phyloP scores from a whole-genome alignment of 2,113 vertebrate species.

The Channa argus region DNA sequence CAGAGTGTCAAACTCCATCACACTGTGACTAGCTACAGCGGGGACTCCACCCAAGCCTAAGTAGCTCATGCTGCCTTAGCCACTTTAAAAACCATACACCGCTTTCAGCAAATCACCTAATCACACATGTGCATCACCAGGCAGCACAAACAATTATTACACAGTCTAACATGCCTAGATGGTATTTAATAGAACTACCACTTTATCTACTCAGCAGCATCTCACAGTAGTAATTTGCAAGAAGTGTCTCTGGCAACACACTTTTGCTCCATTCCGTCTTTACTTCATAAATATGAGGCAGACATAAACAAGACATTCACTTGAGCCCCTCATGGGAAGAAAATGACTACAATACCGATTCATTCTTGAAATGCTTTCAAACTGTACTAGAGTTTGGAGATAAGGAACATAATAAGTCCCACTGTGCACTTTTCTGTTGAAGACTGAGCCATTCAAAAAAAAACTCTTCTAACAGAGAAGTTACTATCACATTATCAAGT shows the following conservation, averaged over 20 bases:
- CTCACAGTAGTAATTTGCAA: conserved; percentile 38
- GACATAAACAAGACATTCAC: conserved; percentile 36
- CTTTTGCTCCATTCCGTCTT: not conserved
- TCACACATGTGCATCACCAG: conserved; percentile 24
- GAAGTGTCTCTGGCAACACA: conserved; percentile 8
- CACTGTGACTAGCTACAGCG: conserved; percentile 2
- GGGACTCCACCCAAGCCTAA: conserved; percentile 24
- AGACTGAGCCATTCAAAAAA: conserved; percentile 27
- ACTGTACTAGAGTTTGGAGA: conserved; percentile 31
- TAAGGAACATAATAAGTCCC: conserved; percentile 31
- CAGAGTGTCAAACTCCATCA: conserved; percentile 19
- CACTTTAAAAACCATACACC: conserved; percentile 13
- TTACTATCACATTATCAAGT: not conserved
- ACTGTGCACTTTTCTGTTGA: conserved; percentile 27
- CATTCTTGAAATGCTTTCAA: conserved; percentile 41
- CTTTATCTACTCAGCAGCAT: conserved; percentile 31
- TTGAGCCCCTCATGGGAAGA: conserved; percentile 18
- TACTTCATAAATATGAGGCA: conserved; percentile 26
- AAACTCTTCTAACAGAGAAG: conserved; percentile 12
- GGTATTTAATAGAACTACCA: conserved; percentile 37
- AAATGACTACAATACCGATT: conserved; percentile 37
- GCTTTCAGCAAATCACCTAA: conserved; percentile 14
- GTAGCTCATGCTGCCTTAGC: conserved; percentile 21
- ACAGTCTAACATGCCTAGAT: conserved; percentile 28
- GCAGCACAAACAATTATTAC: conserved; percentile 53